A percentile compares a stretch with the other conserved stretches of the same genome.
Evolutionary conservation across 2,113 vertebrate species (phyloP).

Genomic region (Odontesthes bonariensis): DNA sequence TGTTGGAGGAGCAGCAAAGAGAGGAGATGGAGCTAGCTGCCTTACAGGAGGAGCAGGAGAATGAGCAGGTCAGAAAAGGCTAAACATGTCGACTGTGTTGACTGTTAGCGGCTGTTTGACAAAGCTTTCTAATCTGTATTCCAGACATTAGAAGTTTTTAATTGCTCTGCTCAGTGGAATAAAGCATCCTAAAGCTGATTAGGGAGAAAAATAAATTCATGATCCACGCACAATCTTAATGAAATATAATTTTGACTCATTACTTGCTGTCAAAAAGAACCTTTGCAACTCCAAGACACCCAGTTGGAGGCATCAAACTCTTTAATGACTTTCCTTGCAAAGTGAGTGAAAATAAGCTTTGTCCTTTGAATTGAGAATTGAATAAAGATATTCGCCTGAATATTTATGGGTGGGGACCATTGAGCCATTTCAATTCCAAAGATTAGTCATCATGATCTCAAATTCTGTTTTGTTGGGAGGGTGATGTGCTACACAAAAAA

Average conservation of each 20-base stretch:
- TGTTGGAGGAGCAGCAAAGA: constrained; percentile 93
- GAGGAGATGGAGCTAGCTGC: constrained; percentile 87
- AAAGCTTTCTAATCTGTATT: constrained; percentile 4
- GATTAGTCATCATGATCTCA: constrained; percentile 60
- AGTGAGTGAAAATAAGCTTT: constrained; percentile 52
- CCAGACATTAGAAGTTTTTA: constrained; percentile 4
- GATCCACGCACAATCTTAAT: neutral
- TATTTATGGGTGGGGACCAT: constrained; percentile 61
- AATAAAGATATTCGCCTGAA: constrained; percentile 51
- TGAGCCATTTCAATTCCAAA: constrained; percentile 61
- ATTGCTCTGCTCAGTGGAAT: constrained; percentile 20
- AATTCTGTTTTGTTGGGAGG: constrained; percentile 61
- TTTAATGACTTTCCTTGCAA: constrained; percentile 37
- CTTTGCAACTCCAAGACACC: neutral
- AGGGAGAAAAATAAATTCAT: neutral
- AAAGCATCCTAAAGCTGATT: neutral
- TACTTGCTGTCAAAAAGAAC: neutral
- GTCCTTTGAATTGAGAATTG: constrained; percentile 50
- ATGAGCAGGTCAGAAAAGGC: constrained; percentile 71
- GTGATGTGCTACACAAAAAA: constrained; percentile 50
- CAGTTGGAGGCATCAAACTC: constrained; percentile 20
- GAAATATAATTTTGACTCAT: neutral
- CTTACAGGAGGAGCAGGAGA: constrained; percentile 88
- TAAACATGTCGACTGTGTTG: constrained; percentile 8
- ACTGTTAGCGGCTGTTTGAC: constrained; percentile 3